phyloP scores from a whole-genome alignment of 2,797 vertebrate species.

The Psittacula echo region DNA sequence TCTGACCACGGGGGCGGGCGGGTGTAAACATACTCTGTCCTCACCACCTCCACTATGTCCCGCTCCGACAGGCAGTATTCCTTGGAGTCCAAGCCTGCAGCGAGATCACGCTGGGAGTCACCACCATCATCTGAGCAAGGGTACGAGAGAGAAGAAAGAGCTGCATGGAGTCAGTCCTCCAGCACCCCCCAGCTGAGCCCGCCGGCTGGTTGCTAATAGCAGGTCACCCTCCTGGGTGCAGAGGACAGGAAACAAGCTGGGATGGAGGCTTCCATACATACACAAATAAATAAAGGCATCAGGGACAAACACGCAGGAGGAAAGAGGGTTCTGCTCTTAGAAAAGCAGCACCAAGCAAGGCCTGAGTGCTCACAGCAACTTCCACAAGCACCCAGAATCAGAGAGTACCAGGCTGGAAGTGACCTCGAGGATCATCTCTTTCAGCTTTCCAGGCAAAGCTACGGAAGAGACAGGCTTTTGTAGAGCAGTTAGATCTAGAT shows the following conservation, averaged over 20 bases:
- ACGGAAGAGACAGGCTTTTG: background rate
- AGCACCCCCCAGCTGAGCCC: background rate
- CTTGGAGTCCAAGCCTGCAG: conserved; percentile 88
- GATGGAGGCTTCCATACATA: background rate
- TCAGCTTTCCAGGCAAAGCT: background rate
- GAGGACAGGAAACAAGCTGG: background rate
- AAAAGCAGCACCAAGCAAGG: background rate
- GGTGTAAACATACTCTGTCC: conserved; percentile 97
- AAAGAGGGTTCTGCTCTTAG: background rate
- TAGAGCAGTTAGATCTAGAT: background rate
- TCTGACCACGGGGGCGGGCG: conserved; percentile 96
- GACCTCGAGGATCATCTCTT: background rate
- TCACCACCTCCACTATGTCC: conserved; percentile 98
- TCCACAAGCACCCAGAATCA: background rate
- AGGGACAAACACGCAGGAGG: background rate
- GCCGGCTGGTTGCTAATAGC: background rate
- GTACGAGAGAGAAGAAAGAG: conserved; percentile 50
- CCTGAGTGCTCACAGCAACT: background rate
- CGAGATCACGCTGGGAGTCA: conserved; percentile 85
- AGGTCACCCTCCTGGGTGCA: background rate
- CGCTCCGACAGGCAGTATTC: conserved; percentile 96
- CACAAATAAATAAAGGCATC: conserved; percentile 2
- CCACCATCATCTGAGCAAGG: conserved; percentile 87
- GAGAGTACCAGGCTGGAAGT: background rate
- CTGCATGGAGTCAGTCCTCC: background rate